Conservation (phyloP, 2,797 vertebrate genomes). For the Loris lydekkerianus region DNA sequence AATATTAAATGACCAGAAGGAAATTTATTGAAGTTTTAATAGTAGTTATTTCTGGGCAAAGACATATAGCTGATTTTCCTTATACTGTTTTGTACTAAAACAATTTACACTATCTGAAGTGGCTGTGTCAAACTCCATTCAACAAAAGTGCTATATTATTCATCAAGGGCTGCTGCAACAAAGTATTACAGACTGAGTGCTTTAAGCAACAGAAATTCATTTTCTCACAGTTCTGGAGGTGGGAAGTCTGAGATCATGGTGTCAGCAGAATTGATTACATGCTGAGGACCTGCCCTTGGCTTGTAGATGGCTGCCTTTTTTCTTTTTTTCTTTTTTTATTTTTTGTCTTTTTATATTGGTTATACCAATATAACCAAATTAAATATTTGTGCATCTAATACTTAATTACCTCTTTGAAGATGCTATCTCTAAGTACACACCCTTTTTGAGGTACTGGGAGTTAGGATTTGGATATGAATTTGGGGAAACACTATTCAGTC, state of each 20-base stretch:
- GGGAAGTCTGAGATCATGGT: not conserved
- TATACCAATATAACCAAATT: too few relatives aligned
- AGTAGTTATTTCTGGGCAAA: not conserved
- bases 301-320: not conserved
- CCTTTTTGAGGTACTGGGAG: not conserved
- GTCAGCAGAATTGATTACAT: not conserved
- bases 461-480: not conserved
- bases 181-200: not conserved
- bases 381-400: too few relatives aligned
- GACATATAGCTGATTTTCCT: not conserved
- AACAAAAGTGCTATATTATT: not conserved
- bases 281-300: not conserved
- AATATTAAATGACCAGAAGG: constrained; percentile 33
- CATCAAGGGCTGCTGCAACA: not conserved
- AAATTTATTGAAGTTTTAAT: constrained; percentile 28
- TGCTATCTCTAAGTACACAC: not conserved
- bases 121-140: not conserved
- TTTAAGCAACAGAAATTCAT: not conserved
- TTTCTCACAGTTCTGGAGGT: not conserved
- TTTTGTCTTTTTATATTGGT: not conserved
- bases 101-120: not conserved
- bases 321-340: not conserved
- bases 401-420: not conserved
- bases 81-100: not conserved
- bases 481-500: not conserved